Base-by-base conservation (phyloP, 2,797 vertebrate species). In the Lindbergichthys nudifrons region DNA sequence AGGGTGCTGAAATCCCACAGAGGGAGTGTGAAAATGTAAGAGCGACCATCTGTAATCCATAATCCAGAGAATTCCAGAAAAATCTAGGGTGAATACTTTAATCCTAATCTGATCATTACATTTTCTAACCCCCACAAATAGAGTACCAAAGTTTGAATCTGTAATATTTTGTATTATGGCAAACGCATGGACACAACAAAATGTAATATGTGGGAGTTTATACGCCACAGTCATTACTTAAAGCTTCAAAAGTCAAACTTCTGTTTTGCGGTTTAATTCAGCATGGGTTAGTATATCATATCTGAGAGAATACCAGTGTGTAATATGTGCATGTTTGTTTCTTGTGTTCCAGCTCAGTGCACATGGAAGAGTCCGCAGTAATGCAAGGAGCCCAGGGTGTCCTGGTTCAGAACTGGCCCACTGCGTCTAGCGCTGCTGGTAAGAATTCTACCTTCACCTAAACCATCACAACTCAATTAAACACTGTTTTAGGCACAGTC, bases 381-480 rank as follows among this genome's bases (percentile, higher is more conserved):
- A 95, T 99, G 90, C 97, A 97, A 67, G 93, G 93, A 89, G 92
- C 93, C 81, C 93, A 96, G 70, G 96, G 96, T 68, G 96, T 96
- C 88, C 95, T 97, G 73, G 97, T 99, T 54, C 98, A 99, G 89
- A 98, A 98, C 93, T 99, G 98, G 98, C 98, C 98, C 51, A 99
- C 98, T 18, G 97, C 97, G 71, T 99, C 97, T 84, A 99, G 97
- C 73, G 96, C 97, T 36, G 97, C 97, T 90, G 95, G 96, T 95
- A 90, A 96, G 93, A 87, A 89, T 95, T 94, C 81, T 90, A 96
- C 80, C 94, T 95, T 77, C 41, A 66, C 32, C 26, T 66, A 56
- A 62, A 66, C 23, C 36, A 52, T 19, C 54, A 65, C 10, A 65
- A 50, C 5, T 32, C 30, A 59, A 2, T 43, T 18, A 6, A 73